Percentiles rank a stretch among this genome's conserved stretches.
Evolutionary conservation across 2,113 vertebrate genomes (phyloP).

Genomic region (Lophotis ruficrista): DNA sequence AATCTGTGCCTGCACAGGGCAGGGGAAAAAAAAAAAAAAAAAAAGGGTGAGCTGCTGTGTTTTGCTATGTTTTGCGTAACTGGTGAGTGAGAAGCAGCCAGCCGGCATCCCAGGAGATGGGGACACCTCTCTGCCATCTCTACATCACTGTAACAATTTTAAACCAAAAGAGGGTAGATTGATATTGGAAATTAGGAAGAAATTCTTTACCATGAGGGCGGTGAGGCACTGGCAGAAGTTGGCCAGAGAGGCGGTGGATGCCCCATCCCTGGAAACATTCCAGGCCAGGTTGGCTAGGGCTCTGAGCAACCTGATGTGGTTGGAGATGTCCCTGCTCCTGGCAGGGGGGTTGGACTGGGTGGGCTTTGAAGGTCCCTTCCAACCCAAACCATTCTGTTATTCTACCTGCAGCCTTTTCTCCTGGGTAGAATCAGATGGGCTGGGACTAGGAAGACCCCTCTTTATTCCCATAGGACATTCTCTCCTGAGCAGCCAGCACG

Average conservation of each 20-base stretch:
- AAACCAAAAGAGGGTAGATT: neutral
- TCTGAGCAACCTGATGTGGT: fast-evolving
- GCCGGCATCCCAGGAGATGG: neutral
- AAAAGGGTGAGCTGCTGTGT: neutral
- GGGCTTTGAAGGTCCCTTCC: neutral
- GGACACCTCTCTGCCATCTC: neutral
- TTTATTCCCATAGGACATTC: neutral
- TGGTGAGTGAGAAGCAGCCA: neutral
- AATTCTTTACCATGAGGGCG: fast-evolving
- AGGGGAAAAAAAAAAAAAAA: fast-evolving
- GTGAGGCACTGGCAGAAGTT: fast-evolving
- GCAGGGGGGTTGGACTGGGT: neutral
- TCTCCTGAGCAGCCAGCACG: neutral
- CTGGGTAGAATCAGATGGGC: neutral
- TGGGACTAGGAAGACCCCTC: neutral
- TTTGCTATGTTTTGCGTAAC: neutral
- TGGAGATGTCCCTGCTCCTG: neutral
- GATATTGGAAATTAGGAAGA: neutral
- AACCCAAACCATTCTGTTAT: neutral
- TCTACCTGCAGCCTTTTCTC: neutral
- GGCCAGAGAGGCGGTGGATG: neutral
- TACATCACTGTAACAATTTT: fast-evolving
- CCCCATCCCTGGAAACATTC: neutral
- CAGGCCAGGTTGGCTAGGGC: fast-evolving
- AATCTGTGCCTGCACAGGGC: neutral